phyloP scores from a whole-genome alignment of 2,797 vertebrate genomes.

The Phylloscopus collybita region DNA sequence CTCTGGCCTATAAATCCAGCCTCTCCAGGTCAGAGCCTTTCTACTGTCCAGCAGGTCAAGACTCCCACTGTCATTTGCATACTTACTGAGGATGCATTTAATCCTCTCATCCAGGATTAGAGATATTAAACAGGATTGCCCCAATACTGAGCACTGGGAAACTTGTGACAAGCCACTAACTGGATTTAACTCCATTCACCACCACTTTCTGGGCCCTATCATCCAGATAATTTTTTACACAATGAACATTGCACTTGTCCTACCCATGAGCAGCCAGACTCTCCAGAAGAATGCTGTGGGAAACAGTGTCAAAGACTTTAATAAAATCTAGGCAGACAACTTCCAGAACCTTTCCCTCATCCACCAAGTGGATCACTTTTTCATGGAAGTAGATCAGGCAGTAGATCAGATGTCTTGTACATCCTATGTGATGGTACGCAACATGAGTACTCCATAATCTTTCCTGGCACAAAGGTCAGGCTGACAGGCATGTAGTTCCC shows the following conservation, averaged over 20 bases:
- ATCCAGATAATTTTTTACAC: background rate
- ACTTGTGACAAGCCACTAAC: background rate
- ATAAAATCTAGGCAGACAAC: background rate
- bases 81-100: background rate
- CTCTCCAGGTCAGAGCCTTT: background rate
- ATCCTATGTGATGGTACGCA: background rate
- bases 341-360: background rate
- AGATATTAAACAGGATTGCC: background rate
- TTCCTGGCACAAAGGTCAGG: rapidly evolving
- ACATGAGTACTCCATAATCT: background rate
- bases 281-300: background rate
- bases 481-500: background rate
- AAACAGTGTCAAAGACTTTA: background rate
- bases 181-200: background rate
- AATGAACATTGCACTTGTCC: background rate
- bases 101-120: background rate
- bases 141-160: background rate
- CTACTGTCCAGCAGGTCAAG: background rate
- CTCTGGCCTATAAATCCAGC: background rate
- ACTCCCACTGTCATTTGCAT: background rate
- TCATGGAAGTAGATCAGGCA: background rate
- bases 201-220: background rate
- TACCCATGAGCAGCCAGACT: background rate
- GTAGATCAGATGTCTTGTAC: background rate
- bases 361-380: background rate